phyloP scores from a whole-genome alignment of 2,797 vertebrate species.

The Manis javanica region DNA sequence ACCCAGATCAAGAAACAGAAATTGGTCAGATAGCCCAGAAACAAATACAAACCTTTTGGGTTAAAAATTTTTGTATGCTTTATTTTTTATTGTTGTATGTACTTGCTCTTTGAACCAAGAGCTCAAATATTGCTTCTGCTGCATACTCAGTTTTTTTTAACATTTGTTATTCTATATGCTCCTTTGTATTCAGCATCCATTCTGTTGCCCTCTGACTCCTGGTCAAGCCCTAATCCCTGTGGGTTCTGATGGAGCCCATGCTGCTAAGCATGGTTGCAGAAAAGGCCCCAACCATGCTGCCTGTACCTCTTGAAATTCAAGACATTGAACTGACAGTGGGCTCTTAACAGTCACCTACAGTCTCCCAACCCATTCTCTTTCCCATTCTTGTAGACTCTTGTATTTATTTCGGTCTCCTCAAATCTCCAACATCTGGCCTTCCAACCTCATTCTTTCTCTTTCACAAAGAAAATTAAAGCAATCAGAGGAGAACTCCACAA shows the following conservation, averaged over 20 bases:
- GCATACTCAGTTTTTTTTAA: background rate
- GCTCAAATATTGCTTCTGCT: background rate
- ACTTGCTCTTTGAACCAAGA: background rate
- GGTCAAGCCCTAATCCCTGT: background rate
- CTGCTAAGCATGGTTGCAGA: accelerated
- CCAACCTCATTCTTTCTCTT: background rate
- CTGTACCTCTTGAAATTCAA: background rate
- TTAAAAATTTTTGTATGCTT: background rate
- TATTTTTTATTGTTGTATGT: background rate
- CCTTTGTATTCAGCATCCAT: background rate
- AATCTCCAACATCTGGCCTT: background rate
- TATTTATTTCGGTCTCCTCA: background rate
- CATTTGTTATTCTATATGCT: background rate
- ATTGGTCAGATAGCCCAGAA: background rate
- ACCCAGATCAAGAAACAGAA: background rate
- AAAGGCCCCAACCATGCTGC: background rate
- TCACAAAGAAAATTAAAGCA: background rate
- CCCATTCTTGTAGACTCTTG: accelerated
- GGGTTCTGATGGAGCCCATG: background rate
- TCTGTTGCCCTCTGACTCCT: background rate
- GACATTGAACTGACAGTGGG: accelerated
- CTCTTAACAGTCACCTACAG: too few relatives aligned
- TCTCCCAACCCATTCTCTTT: too few relatives aligned
- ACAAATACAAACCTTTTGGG: background rate
- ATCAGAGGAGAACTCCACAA: background rate